Conservation (phyloP, 2,113 vertebrate species). For the Bubalus kerabau region DNA sequence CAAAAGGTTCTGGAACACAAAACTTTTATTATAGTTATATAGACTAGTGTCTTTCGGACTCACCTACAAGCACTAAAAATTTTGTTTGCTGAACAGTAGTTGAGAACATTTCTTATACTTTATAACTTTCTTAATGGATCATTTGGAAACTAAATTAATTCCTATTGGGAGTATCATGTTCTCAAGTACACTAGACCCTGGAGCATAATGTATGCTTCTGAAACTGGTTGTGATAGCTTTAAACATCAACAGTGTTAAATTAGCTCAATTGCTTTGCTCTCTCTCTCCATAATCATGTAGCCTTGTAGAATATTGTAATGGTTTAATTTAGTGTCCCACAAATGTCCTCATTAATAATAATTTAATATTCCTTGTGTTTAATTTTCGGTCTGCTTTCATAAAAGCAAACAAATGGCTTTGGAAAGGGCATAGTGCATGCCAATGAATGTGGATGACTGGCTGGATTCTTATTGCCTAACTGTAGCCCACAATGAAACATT, state of each 20-base stretch:
- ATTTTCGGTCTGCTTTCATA: background rate
- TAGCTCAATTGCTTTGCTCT: background rate
- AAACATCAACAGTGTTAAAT: background rate
- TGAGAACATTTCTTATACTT: conserved; percentile 31
- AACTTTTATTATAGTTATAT: conserved; percentile 6
- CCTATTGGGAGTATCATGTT: background rate
- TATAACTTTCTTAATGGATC: conserved; percentile 44
- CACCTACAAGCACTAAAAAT: background rate
- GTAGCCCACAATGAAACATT: background rate
- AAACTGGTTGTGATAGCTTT: background rate
- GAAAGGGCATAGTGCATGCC: background rate
- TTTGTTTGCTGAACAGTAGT: conserved; percentile 34
- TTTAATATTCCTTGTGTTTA: background rate
- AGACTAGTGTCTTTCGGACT: background rate
- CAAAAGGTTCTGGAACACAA: background rate
- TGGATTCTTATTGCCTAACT: background rate
- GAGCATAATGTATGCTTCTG: background rate
- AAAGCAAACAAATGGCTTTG: conserved; percentile 25
- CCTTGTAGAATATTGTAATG: background rate
- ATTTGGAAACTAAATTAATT: conserved; percentile 48
- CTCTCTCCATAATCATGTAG: background rate
- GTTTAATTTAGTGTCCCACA: background rate
- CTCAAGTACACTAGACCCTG: background rate
- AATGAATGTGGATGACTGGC: background rate
- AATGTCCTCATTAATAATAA: background rate